Conservation (phyloP, 2,113 vertebrate genomes). For the Tachysurus fulvidraco region DNA sequence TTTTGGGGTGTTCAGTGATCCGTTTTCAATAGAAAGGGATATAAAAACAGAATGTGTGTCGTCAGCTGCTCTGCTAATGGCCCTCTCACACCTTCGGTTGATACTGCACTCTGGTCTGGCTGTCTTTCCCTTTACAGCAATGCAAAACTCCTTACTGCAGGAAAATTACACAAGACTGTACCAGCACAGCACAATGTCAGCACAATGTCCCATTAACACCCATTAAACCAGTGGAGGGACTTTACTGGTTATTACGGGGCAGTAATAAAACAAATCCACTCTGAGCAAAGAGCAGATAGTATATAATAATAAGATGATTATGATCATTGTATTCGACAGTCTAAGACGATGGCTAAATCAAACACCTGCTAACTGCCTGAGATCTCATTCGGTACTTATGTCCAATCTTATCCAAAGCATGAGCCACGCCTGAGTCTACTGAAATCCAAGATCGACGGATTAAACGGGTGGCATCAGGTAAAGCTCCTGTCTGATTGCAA, state of each 20-base stretch:
- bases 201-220: conserved; percentile 29
- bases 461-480: too few species aligned
- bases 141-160: conserved; percentile 33
- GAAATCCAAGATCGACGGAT: too few species aligned
- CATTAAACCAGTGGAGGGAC: conserved; percentile 23
- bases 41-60: conserved; percentile 39
- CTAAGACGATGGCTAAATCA: neutral
- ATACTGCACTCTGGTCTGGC: conserved; percentile 1
- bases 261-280: conserved; percentile 10
- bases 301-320: neutral
- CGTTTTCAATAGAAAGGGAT: conserved; percentile 25
- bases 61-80: conserved; percentile 49
- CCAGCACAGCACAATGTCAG: conserved; percentile 19
- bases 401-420: too few species aligned
- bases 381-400: neutral
- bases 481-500: too few species aligned
- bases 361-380: neutral
- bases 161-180: neutral
- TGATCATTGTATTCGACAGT: neutral
- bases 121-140: conserved; percentile 19
- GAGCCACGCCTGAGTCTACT: too few species aligned
- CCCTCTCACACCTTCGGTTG: conserved; percentile 15
- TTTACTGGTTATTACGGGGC: neutral
- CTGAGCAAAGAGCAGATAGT: neutral
- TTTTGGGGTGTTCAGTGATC: conserved; percentile 22